Evolutionary conservation across 2,113 vertebrate genomes (phyloP).

Genomic region (Boleophthalmus pectinirostris): DNA sequence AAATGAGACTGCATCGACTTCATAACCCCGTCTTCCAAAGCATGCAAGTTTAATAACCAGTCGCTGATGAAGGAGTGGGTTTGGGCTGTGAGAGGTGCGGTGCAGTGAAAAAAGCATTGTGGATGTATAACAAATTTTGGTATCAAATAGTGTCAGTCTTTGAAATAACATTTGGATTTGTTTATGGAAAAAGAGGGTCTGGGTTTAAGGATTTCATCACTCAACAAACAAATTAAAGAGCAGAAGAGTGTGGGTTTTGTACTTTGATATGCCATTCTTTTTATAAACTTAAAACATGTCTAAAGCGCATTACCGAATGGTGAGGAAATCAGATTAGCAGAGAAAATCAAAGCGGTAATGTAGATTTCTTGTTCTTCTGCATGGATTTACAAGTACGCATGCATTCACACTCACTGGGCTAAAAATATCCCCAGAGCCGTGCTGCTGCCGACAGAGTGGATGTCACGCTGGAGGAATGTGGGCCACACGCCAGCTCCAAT

Average conservation of each 20-base stretch:
- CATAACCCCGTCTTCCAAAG: conserved; percentile 34
- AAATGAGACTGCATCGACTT: conserved; percentile 42
- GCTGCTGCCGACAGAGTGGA: conserved; percentile 57
- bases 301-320: neutral
- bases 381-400: conserved; percentile 5
- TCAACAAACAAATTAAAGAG: neutral
- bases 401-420: conserved; percentile 37
- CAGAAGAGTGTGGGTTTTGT: neutral
- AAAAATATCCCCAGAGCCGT: conserved; percentile 63
- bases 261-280: neutral
- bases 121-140: neutral
- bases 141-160: neutral
- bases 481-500: conserved; percentile 68
- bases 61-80: conserved; percentile 34
- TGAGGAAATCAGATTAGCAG: neutral
- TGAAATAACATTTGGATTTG: neutral
- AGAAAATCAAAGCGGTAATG: conserved; percentile 3
- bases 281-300: neutral
- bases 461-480: conserved; percentile 73
- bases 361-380: neutral
- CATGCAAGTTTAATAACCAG: conserved; percentile 43
- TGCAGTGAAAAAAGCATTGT: neutral
- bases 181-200: neutral
- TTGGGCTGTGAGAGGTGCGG: conserved; percentile 12
- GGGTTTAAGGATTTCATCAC: neutral